Evolutionary conservation across 2,888 invertebrate genomes (phyloP).

Genomic region (Chelonus formosanus): DNA sequence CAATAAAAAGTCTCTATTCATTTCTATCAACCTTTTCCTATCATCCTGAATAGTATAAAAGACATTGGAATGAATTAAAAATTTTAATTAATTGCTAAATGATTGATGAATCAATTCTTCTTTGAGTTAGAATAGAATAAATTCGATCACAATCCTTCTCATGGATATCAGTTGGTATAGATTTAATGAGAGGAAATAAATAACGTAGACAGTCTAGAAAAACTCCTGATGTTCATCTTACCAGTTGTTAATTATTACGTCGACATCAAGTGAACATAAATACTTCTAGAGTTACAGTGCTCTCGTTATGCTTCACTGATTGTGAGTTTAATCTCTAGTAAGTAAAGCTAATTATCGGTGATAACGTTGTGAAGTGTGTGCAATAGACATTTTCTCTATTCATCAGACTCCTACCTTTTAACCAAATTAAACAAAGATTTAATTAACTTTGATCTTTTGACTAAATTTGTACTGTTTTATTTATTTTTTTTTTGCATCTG

Average conservation of each 20-base stretch:
- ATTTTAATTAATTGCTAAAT: too few relatives aligned
- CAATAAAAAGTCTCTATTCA: too few relatives aligned
- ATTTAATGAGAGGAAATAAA: not conserved
- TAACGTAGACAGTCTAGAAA: not conserved
- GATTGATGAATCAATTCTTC: constrained; percentile 14
- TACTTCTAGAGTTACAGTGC: constrained; percentile 15
- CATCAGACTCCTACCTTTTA: not conserved
- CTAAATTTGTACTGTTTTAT: not conserved
- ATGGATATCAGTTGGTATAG: constrained; percentile 14
- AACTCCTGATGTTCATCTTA: not conserved
- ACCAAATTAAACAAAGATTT: not conserved
- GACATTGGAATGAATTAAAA: too few relatives aligned
- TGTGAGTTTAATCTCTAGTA: constrained; percentile 7
- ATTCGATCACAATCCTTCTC: constrained; percentile 9
- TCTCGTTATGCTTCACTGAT: constrained; percentile 5
- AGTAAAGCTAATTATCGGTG: constrained; percentile 1
- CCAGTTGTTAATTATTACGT: constrained; percentile 13
- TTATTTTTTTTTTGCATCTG: not conserved
- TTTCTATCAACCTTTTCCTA: too few relatives aligned
- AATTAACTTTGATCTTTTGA: not conserved
- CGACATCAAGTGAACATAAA: constrained; percentile 2
- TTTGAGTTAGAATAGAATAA: not conserved
- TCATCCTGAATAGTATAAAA: too few relatives aligned
- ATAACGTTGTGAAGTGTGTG: not conserved
- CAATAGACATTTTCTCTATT: not conserved